Conservation (phyloP, 2,888 invertebrate genomes). For the Palloptera scutellata region DNA sequence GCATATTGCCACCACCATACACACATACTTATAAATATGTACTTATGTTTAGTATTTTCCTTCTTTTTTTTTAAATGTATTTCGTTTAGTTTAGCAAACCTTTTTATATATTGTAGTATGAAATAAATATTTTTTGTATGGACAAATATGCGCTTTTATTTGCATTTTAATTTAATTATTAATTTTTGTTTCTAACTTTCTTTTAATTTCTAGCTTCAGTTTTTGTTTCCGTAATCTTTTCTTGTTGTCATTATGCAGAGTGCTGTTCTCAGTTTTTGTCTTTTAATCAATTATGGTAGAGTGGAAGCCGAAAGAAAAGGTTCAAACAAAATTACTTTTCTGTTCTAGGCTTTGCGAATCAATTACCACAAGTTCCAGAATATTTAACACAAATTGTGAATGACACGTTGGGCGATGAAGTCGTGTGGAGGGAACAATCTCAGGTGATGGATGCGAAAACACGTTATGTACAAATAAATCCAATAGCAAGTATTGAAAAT, state of each 20-base stretch:
- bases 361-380: slow-evolving; percentile 41
- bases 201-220: background rate
- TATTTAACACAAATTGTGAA: slow-evolving; percentile 50
- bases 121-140: background rate
- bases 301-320: no score
- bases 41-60: no score
- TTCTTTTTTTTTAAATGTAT: no score
- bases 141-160: background rate
- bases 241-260: background rate
- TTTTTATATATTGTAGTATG: background rate
- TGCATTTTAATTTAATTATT: background rate
- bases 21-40: no score
- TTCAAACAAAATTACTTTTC: slow-evolving; percentile 11
- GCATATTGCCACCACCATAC: no score
- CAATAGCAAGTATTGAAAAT: slow-evolving; percentile 19
- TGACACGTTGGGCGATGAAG: slow-evolving; percentile 50
- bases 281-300: background rate
- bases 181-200: background rate
- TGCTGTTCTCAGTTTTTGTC: background rate
- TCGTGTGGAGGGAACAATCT: slow-evolving; percentile 56
- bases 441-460: slow-evolving; percentile 46
- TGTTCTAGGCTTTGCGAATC: slow-evolving; percentile 43
- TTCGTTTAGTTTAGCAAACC: no score
- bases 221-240: background rate
- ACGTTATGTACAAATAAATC: slow-evolving; percentile 47